Evolutionary conservation across 2,888 invertebrate genomes (phyloP).

Genomic region (Megamerina dolium): DNA sequence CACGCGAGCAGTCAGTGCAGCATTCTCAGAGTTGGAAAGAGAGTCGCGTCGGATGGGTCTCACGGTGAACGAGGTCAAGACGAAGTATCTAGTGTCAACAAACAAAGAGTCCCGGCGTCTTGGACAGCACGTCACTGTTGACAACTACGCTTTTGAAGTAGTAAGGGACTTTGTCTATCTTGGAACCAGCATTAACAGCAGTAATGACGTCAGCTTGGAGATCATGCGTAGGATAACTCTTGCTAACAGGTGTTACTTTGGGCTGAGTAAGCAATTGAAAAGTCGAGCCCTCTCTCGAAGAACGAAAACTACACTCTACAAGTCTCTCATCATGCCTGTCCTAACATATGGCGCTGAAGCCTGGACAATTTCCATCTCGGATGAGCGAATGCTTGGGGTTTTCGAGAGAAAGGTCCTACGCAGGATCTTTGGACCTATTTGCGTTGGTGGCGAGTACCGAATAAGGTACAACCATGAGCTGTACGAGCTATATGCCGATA

Average conservation of each 20-base stretch:
- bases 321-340: background rate
- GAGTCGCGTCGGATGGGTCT: background rate
- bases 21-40: too few species aligned
- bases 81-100: background rate
- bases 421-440: background rate
- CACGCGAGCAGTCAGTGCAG: too few species aligned
- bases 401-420: slow-evolving; percentile 1
- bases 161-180: slow-evolving; percentile 4
- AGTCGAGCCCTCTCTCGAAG: background rate
- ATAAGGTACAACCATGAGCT: background rate
- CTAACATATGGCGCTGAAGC: background rate
- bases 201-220: slow-evolving; percentile 2
- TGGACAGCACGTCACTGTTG: background rate
- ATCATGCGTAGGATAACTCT: background rate
- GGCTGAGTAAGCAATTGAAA: slow-evolving; percentile 3
- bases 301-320: background rate
- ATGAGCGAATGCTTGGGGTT: background rate
- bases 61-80: background rate
- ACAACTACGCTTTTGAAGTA: slow-evolving; percentile 1
- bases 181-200: background rate
- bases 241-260: slow-evolving; percentile 3
- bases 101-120: background rate
- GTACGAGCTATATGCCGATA: background rate
- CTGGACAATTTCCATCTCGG: background rate
- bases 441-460: background rate